These are phyloP conservation scores for Nesoenas mayeri DNA, from an alignment of 2,113 vertebrate species.

Conservation along the genomic window DNA sequence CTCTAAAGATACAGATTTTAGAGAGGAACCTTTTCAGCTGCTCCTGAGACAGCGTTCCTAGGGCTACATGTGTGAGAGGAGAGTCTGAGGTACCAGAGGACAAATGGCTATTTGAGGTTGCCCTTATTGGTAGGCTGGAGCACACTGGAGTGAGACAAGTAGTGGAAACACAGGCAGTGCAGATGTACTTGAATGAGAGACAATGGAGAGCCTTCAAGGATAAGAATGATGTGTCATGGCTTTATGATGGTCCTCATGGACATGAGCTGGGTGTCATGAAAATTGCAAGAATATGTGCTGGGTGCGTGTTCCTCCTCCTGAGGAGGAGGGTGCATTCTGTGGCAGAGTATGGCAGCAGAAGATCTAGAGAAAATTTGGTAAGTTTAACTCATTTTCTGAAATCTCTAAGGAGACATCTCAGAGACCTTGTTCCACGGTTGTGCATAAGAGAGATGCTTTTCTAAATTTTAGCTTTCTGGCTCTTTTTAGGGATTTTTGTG, in stretches of 20 bases:
- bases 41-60: neutral
- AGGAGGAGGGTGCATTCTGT: neutral
- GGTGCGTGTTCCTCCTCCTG: neutral
- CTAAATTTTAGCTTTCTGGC: neutral
- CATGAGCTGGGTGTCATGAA: neutral
- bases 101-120: neutral
- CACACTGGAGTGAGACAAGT: neutral
- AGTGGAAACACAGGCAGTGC: rapidly evolving
- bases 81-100: neutral
- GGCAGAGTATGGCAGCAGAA: neutral
- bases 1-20: neutral
- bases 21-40: neutral
- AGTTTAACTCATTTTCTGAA: neutral
- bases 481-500: neutral
- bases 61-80: neutral
- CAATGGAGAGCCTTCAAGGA: neutral
- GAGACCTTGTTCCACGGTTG: neutral
- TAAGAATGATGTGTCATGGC: neutral
- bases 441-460: neutral
- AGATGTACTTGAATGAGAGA: neutral
- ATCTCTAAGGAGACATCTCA: neutral
- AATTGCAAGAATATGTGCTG: neutral
- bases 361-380: neutral
- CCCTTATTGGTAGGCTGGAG: neutral
- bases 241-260: neutral